Conservation (phyloP, 1,140 invertebrate genomes). For the Zaprionus capensis region DNA sequence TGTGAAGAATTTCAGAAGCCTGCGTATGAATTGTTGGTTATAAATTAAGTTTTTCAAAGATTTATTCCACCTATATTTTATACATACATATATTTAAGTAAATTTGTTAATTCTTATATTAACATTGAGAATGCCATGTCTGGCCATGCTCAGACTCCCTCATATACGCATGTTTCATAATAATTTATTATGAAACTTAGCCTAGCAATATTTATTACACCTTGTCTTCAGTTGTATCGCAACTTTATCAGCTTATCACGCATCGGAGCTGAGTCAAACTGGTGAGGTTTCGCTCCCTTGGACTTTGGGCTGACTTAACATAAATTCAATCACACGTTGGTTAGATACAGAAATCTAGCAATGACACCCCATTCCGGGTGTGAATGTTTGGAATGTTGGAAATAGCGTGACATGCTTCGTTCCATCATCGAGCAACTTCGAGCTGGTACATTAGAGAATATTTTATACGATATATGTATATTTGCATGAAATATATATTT, state of each 20-base stretch:
- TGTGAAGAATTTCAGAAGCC: background rate
- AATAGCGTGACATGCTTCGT: background rate
- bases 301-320: slow-evolving; percentile 2
- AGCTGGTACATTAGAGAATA: background rate
- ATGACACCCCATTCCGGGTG: background rate
- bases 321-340: background rate
- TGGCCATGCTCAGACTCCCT: background rate
- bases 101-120: too few relatives aligned
- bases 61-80: background rate
- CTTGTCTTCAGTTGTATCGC: background rate
- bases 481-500: background rate
- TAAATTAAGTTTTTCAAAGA: background rate
- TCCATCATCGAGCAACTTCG: background rate
- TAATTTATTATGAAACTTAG: background rate
- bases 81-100: background rate
- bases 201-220: background rate
- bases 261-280: background rate
- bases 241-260: slow-evolving; percentile 4
- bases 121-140: background rate
- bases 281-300: background rate
- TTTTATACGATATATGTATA: background rate
- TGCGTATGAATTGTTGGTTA: background rate
- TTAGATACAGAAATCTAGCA: slow-evolving; percentile 1
- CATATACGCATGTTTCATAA: background rate
- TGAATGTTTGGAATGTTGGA: background rate